Base-by-base conservation (phyloP, 1,140 invertebrate species). In the Eumaeus atala region DNA sequence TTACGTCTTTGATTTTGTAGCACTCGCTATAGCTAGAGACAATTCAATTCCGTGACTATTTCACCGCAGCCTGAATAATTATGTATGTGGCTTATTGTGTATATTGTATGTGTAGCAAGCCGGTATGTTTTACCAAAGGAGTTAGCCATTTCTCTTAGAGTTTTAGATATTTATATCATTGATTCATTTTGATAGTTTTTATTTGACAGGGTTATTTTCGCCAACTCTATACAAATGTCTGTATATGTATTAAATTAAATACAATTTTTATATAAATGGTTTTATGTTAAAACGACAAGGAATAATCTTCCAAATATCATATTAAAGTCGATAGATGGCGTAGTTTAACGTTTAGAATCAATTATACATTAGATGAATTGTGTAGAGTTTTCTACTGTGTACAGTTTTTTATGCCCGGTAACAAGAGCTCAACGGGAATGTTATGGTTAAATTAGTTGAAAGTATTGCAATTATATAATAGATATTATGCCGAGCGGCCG, bases 41-140 rank as follows among this genome's bases (percentile, higher is more conserved):
- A 28, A 28, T 3, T 28, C 2, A 28, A 3, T 28, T 28, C 21
- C 21, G 21, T 28, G 21, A 28, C 21, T 3, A 28, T 28, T 28
- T 28, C 21, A 6, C 21, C 21, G 12, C 14, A 44, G 40, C 9
- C 40, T 7, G 40, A 44, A 14, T 44, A 44, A 44, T 16, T 14
- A 9, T 44, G 40, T 44, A 44, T 44, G 40, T 44, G 21, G 21
- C 17, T 9, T 44, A 14, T 44, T 44, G 14, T 44, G 16, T 44
- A 42, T 16, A 44, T 44, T 16, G 9, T 62, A 61, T 56, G 54
- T 56, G 67, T 78, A 68, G 65, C 65, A 82, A 78, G 71, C 78
- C 83, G 83, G 83, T 86, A 81, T 72, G 71, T 70, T 77, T 86
- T 83, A 84, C 83, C 83, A 86, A 86, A 84, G 80, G 74, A 73